These are phyloP conservation scores for Aspiorhynchus laticeps DNA, from an alignment of 2,113 vertebrate genomes.

Conservation along the genomic window DNA sequence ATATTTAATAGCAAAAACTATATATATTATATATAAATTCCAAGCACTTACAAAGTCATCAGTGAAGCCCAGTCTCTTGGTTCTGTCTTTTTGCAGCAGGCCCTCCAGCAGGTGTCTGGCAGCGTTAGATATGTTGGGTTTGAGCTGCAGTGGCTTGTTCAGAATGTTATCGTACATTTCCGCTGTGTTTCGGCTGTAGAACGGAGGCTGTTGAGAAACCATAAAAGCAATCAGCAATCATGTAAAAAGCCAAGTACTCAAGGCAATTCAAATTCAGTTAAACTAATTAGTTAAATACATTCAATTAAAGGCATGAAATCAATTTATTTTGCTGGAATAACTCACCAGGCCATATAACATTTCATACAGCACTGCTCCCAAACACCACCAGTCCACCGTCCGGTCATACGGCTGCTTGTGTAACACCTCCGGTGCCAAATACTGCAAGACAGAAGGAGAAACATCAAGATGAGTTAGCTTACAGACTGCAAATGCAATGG, in stretches of 20 bases:
- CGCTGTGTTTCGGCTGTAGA: conserved; percentile 97
- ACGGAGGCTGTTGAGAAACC: conserved; percentile 84
- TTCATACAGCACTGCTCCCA: conserved; percentile 96
- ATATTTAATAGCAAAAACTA: neutral
- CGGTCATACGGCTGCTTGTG: conserved; percentile 98
- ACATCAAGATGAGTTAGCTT: neutral
- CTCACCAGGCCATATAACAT: conserved; percentile 99
- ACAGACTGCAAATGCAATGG: neutral
- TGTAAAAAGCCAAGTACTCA: neutral
- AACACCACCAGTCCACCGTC: conserved; percentile 99
- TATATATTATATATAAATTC: neutral
- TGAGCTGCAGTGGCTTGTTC: conserved; percentile 96
- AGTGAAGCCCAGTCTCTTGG: conserved; percentile 90
- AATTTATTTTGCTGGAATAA: neutral
- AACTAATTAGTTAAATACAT: neutral
- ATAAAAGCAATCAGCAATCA: conserved; percentile 24
- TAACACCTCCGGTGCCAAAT: conserved; percentile 96
- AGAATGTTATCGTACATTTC: conserved; percentile 99
- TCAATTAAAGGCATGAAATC: neutral
- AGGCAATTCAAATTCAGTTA: neutral
- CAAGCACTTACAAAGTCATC: conserved; percentile 94
- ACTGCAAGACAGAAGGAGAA: conserved; percentile 73
- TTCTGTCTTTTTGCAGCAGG: conserved; percentile 93
- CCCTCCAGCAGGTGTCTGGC: conserved; percentile 93
- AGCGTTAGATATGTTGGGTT: conserved; percentile 97